Evolutionary conservation across 1,140 invertebrate genomes (phyloP), one percentile per base, ranked within the genome.

Genomic region (Fopius arisanus): DNA sequence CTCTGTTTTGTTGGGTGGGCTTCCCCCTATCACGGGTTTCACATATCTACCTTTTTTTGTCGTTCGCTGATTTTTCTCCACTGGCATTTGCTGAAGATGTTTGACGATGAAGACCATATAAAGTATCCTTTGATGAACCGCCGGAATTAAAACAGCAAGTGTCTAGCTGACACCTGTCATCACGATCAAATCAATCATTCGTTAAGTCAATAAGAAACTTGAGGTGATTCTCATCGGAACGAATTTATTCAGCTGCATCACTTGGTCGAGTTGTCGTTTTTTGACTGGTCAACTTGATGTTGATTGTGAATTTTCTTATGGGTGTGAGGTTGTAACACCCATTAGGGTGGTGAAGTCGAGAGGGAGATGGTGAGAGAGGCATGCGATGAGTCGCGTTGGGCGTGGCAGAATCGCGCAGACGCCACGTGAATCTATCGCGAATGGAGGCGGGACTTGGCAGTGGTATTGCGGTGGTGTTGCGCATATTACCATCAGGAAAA

Each of bases 321-420:
- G 43, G 43, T 51, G 43, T 51, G 43, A 51, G 43, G 19, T 51
- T 19, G 43, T 16, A 51, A 51, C 19, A 51, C 33, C 33, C 19
- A 51, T 19, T 14, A 0, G 19, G n/a, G 6, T 16, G 2, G 23
- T 59, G 54, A 14, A 59, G 43, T 4, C n/a, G 43, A 2, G 14
- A 26, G 54, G 19, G 37, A 75, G 62, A 75, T 48, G 72, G 72
- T 77, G 67, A 75, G 63, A 40, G 54, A 65, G 48, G 19, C 16
- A 16, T 51, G 48, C 48, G 29, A 28, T 66, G 69, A 74, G 69
- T 54, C 26, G 41, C 14, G 29, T 72, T 78, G 75, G 86, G 86
- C 86, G 86, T 84, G 84, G 81, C 78, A 70, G 72, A 40, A 72
- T 59, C 78, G 85, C 85, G 86, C 86, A 87, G 78, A 75, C 82